phyloP scores from a whole-genome alignment of 2,113 vertebrate species.

The Eupsittula cactorum region DNA sequence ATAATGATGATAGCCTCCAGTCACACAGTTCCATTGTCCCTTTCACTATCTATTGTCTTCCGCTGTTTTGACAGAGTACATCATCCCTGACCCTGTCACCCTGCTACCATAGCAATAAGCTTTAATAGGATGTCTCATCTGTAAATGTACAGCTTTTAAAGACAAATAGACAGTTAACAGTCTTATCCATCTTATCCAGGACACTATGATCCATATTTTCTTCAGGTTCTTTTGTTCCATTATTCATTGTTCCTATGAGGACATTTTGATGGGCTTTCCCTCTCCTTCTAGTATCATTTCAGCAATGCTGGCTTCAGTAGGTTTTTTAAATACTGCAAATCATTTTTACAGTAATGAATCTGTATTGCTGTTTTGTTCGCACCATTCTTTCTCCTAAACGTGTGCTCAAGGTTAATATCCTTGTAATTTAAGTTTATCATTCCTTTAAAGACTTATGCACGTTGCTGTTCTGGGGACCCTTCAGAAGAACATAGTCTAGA shows the following conservation, averaged over 20 bases:
- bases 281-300: not conserved
- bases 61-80: not conserved
- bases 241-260: not conserved
- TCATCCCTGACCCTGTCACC: not conserved
- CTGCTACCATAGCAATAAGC: not conserved
- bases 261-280: not conserved
- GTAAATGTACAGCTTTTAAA: not conserved
- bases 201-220: not conserved
- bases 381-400: not conserved
- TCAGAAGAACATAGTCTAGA: not conserved
- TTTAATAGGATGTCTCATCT: not conserved
- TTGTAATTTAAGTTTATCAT: not conserved
- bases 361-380: not conserved
- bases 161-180: not conserved
- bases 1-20: not conserved
- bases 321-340: not conserved
- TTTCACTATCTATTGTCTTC: not conserved
- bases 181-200: not conserved
- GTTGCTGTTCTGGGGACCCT: not conserved
- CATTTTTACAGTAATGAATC: not conserved
- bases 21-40: not conserved
- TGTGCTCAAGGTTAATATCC: not conserved
- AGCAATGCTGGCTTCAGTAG: not conserved
- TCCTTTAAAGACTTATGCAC: not conserved
- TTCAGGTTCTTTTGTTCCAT: not conserved